Evolutionary conservation across 2,113 vertebrate species (phyloP).

Genomic region (Shinisaurus crocodilurus): DNA sequence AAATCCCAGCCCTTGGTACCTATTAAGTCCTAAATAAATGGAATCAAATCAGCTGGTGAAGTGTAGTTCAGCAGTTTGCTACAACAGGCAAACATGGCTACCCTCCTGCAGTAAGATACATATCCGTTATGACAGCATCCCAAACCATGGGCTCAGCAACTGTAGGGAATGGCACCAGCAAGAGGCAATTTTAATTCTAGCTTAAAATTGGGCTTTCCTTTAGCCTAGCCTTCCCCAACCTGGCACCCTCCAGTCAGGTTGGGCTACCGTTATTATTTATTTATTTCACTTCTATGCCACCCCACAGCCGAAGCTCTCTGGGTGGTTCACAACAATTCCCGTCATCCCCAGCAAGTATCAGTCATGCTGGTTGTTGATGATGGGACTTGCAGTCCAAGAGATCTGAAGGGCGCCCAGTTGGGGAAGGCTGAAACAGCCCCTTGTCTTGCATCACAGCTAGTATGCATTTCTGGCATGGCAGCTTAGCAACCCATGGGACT

Average conservation of each 20-base stretch:
- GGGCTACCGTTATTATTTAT: too few relatives aligned
- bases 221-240: not conserved
- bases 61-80: not conserved
- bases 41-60: not conserved
- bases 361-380: too few relatives aligned
- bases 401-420: not conserved
- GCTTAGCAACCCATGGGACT: not conserved
- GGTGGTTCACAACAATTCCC: too few relatives aligned
- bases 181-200: not conserved
- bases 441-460: not conserved
- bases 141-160: not conserved
- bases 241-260: too few relatives aligned
- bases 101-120: not conserved
- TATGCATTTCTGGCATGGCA: not conserved
- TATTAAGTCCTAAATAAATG: not conserved
- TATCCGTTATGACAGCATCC: not conserved
- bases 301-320: too few relatives aligned
- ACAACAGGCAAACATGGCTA: not conserved
- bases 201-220: not conserved
- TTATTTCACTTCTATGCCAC: too few relatives aligned
- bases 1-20: not conserved
- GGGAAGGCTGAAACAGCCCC: not conserved
- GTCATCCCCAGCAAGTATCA: too few relatives aligned
- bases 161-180: not conserved
- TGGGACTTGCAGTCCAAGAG: too few relatives aligned